Conservation (phyloP, 30 jellyfish, hydroid and myxozoan species). For the Sanderia malayensis region DNA sequence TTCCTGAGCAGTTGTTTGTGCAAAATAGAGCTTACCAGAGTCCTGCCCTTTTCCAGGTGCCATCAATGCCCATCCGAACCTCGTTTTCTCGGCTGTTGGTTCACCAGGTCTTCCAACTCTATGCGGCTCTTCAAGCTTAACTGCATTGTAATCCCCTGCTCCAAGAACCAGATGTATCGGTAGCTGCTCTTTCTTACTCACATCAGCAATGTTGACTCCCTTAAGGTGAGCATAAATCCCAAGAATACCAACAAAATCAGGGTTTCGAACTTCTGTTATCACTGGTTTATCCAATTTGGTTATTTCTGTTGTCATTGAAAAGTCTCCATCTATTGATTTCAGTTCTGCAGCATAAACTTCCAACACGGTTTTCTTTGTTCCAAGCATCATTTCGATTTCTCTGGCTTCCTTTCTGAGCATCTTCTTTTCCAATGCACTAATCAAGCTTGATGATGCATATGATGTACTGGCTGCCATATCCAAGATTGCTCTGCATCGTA, state of each 20-base stretch:
- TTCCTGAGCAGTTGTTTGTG: constrained; percentile 6
- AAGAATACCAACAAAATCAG: constrained; percentile 12
- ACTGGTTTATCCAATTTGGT: constrained; percentile 25
- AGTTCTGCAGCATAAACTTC: constrained; percentile 20
- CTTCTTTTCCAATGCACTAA: not conserved
- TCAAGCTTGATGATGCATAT: constrained; percentile 25
- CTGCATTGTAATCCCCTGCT: constrained; percentile 15
- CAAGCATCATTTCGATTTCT: constrained; percentile 34
- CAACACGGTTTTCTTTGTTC: not conserved
- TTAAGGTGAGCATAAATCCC: constrained; percentile 33
- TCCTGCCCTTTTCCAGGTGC: constrained; percentile 56
- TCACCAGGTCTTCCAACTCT: constrained; percentile 51
- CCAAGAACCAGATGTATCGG: constrained; percentile 47
- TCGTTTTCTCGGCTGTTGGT: constrained; percentile 53
- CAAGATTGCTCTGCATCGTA: not conserved
- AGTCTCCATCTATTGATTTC: not conserved
- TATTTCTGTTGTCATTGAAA: constrained; percentile 6
- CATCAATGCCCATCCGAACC: constrained; percentile 50
- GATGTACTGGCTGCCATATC: constrained; percentile 54
- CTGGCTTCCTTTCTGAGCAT: not conserved
- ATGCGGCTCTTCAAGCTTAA: constrained; percentile 19
- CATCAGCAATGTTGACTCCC: constrained; percentile 40
- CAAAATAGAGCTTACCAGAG: constrained; percentile 1
- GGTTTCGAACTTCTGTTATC: constrained; percentile 42
- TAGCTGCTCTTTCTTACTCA: constrained; percentile 15